Percentiles rank a stretch among this genome's conserved stretches.
These are phyloP conservation scores for Leptobrachium leishanense DNA, from an alignment of 2,113 vertebrate species.

Conservation along the genomic window DNA sequence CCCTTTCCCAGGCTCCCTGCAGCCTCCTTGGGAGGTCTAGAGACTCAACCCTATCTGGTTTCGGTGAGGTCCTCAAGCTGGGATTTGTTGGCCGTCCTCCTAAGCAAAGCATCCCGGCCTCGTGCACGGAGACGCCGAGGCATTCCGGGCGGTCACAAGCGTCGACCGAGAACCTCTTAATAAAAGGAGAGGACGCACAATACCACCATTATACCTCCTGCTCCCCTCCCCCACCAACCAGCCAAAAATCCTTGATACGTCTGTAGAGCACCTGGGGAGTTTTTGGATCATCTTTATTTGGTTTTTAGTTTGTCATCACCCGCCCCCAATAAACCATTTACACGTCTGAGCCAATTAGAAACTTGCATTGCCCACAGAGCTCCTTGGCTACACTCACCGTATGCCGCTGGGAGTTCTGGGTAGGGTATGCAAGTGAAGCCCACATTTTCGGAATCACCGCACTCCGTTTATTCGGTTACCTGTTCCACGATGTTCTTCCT, in stretches of 20 bases:
- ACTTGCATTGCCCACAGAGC: no score
- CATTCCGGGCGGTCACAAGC: background rate
- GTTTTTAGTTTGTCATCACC: no score
- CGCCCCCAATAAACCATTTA: no score
- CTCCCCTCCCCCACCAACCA: background rate
- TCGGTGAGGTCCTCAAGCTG: slow-evolving; percentile 18
- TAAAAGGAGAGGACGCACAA: background rate
- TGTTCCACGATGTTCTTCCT: no score
- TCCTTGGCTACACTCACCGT: no score
- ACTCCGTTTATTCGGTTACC: no score
- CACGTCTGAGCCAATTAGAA: no score
- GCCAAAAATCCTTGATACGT: background rate
- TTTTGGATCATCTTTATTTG: no score
- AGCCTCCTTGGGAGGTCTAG: slow-evolving; percentile 47
- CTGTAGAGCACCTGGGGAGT: no score
- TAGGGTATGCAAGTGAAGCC: no score
- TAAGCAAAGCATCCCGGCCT: background rate
- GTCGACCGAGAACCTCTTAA: background rate
- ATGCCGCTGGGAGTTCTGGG: no score
- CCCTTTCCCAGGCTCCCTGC: slow-evolving; percentile 61
- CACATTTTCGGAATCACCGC: no score
- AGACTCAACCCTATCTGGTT: slow-evolving; percentile 24
- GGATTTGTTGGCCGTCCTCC: slow-evolving; percentile 4
- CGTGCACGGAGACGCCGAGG: background rate
- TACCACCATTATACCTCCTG: background rate